These are phyloP conservation scores for Leucophenga varia DNA, from an alignment of 1,140 invertebrate genomes.

Conservation along the genomic window DNA sequence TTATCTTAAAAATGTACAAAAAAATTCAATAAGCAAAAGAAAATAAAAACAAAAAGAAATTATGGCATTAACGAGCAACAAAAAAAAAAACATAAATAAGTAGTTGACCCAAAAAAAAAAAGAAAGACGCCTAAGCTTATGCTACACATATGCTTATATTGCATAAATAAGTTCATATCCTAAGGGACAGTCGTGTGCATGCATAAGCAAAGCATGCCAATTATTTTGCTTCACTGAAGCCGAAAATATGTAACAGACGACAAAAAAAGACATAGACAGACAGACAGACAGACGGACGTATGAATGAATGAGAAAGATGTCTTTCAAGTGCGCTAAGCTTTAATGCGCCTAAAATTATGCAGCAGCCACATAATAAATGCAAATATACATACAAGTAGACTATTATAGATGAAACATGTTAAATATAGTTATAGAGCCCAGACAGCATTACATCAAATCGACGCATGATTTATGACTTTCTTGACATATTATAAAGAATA, in stretches of 20 bases:
- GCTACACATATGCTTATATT: no score
- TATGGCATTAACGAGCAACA: constrained; percentile 7
- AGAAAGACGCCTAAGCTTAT: no score
- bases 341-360: no score
- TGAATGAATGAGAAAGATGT: constrained; percentile 13
- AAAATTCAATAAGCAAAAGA: no score
- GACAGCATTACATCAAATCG: no score
- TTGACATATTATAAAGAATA: no score
- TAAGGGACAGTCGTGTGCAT: not conserved
- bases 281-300: constrained; percentile 25
- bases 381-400: not conserved
- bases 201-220: constrained; percentile 20
- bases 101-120: no score
- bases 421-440: no score
- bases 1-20: constrained; percentile 27
- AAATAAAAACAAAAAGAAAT: constrained; percentile 23
- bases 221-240: constrained; percentile 36
- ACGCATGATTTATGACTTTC: no score
- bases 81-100: constrained; percentile 17
- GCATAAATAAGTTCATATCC: no score
- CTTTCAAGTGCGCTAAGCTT: constrained; percentile 10
- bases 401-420: not conserved
- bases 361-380: not conserved
- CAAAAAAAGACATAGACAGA: no score
- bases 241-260: constrained; percentile 29